Conservation (phyloP, 2,113 vertebrate genomes). For the Campylorhamphus procurvoides region DNA sequence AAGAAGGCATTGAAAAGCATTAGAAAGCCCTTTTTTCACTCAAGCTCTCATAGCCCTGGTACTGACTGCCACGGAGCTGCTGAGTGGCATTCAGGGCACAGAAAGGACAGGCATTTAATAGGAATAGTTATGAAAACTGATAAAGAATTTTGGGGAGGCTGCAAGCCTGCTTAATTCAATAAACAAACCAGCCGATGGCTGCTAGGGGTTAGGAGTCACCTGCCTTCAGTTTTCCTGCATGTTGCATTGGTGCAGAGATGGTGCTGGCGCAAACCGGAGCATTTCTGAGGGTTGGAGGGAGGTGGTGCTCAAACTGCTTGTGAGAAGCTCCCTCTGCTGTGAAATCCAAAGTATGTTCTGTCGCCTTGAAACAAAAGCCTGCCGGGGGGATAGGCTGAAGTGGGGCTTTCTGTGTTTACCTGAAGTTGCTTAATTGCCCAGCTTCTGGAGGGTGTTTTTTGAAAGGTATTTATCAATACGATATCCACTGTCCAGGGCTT, state of each 20-base stretch:
- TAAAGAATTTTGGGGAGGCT: background rate
- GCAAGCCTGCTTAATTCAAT: background rate
- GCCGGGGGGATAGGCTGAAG: rapidly evolving
- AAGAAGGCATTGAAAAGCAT: background rate
- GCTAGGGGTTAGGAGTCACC: background rate
- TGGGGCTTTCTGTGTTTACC: background rate
- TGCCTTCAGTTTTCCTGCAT: rapidly evolving
- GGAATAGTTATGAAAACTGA: background rate
- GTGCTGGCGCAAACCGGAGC: background rate
- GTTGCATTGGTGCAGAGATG: background rate
- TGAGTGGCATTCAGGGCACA: background rate
- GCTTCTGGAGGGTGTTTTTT: background rate
- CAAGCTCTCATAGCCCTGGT: background rate
- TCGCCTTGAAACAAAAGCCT: background rate
- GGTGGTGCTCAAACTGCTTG: background rate
- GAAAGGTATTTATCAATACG: background rate
- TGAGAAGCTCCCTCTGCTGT: slow-evolving; percentile 66
- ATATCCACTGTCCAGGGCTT: background rate
- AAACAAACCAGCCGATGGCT: rapidly evolving
- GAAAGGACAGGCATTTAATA: background rate
- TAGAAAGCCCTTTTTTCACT: background rate
- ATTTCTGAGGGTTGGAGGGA: background rate
- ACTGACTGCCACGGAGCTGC: slow-evolving; percentile 1
- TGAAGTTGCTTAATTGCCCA: background rate
- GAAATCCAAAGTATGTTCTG: background rate